Percentiles rank a stretch among this genome's conserved stretches.
phyloP scores from a whole-genome alignment of 2,888 invertebrate genomes.

The Nemurella pictetii region DNA sequence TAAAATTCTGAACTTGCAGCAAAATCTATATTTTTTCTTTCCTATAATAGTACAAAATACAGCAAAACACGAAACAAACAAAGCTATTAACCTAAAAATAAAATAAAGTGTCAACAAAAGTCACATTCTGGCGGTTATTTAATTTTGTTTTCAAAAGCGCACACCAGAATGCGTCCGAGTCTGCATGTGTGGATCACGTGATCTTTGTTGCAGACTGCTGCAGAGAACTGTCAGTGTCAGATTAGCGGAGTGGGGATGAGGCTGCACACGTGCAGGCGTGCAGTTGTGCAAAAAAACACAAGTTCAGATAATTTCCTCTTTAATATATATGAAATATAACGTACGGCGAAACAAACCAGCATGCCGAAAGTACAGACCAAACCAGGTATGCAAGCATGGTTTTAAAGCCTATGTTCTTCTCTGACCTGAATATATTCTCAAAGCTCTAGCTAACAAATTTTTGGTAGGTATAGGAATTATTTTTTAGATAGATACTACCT shows the following conservation, averaged over 20 bases:
- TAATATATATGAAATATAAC: background rate
- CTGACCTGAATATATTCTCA: no score
- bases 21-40: background rate
- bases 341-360: background rate
- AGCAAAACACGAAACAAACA: background rate
- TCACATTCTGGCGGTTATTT: background rate
- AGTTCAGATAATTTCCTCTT: background rate
- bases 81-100: background rate
- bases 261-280: background rate
- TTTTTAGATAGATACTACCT: background rate
- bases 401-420: background rate
- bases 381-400: background rate
- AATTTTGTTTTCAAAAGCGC: background rate
- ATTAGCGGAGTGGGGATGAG: background rate
- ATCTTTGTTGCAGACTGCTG: no score
- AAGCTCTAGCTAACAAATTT: no score
- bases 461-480: no score
- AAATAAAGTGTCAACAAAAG: background rate
- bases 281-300: background rate
- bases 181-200: background rate
- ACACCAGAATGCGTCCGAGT: background rate
- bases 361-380: constrained; percentile 15
- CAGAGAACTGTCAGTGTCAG: background rate
- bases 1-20: background rate
- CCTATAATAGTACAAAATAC: no score